Evolutionary conservation across 2,888 invertebrate species (phyloP), one percentile per base, ranked within the genome.

Genomic region (Orthosia incerta): DNA sequence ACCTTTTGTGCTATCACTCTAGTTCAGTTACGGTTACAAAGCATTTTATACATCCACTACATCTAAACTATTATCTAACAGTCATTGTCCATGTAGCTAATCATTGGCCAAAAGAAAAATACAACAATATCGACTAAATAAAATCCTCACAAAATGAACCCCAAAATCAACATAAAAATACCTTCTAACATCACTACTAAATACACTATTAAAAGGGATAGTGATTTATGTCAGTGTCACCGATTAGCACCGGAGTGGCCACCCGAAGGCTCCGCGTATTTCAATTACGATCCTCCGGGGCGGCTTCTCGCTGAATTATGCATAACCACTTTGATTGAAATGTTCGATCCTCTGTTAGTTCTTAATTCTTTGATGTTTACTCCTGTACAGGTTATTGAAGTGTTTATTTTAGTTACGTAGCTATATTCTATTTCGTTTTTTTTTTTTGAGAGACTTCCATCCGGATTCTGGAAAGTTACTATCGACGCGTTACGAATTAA

Each of bases 291-390:
- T 85, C 84, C 86, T 85, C 82, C 83, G 84, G 88, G 87, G 88
- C 86, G 85, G 20, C 20, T 45, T 86, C 82, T 84, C 86, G 77
- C 79, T 93, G 93, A 93, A 93, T 93, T 90, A 93, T 93, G 93
- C 89, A 93, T 92, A 84, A 75, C 85, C 87, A 88, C 91, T 91
- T 90, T 92, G 93, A 93, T 93, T 92, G 90, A 92, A 92, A 89
- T 86, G 89, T 88, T 90, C 89, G 84, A 87, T 85, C 87, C 87
- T 80, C 84, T 89, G 90, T 91, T 89, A 85, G 83, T 86, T 86
- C 85, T 86, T 90, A 89, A 91, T 90, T 90, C 89, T 88, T 89
- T 85, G 86, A 88, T 90, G 89, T 90, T 89, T 87, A 70, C 79
- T 75, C 57, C 70, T 75, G 76, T 78, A 59, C 62, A 55, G 73